Conservation (phyloP, 2,113 vertebrate genomes). For the Mixornis gularis region DNA sequence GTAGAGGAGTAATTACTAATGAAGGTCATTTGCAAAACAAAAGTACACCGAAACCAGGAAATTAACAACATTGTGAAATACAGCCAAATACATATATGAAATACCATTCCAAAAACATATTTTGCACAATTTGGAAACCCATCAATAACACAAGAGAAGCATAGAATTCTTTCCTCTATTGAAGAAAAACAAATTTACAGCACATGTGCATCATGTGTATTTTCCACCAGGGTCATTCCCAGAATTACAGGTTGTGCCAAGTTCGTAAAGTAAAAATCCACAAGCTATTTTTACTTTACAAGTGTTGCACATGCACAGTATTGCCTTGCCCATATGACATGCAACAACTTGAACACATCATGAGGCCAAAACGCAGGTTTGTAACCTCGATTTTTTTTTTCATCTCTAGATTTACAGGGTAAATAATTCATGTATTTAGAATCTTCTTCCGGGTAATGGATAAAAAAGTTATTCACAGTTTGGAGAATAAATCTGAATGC, state of each 20-base stretch:
- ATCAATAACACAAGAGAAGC: background rate
- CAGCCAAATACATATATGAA: background rate
- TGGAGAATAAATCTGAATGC: background rate
- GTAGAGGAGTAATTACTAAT: background rate
- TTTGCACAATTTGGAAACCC: background rate
- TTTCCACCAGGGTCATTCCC: background rate
- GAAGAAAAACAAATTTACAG: background rate
- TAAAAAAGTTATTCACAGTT: background rate
- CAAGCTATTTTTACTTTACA: background rate
- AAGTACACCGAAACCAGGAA: background rate
- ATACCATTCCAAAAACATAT: background rate
- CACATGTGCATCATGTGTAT: background rate
- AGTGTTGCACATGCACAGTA: background rate
- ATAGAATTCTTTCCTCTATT: background rate
- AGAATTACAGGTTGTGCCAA: background rate
- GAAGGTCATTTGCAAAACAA: background rate
- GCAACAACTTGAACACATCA: background rate
- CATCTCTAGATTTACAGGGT: background rate
- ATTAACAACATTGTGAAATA: background rate
- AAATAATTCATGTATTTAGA: background rate
- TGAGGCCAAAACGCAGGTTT: background rate
- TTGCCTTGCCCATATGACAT: background rate
- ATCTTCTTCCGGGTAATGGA: background rate
- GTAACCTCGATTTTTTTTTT: background rate
- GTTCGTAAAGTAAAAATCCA: background rate